phyloP scores from a whole-genome alignment of 1,140 invertebrate genomes.

The Heliconius hermathena region DNA sequence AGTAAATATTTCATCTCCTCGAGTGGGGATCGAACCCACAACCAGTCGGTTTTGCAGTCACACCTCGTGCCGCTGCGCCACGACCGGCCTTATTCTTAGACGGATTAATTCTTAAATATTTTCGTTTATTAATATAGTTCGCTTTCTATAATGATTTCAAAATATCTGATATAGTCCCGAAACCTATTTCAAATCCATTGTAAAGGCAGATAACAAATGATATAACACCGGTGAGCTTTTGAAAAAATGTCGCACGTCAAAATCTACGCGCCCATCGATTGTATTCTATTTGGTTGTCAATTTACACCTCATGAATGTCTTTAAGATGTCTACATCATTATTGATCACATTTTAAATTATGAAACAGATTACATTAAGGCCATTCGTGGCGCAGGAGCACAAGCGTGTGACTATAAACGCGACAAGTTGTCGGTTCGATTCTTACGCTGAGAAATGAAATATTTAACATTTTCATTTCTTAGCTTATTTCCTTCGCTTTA shows the following conservation, averaged over 20 bases:
- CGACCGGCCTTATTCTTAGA: too few relatives aligned
- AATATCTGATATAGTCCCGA: background rate
- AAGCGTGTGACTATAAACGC: too few relatives aligned
- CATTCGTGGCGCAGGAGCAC: background rate
- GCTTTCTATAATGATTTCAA: background rate
- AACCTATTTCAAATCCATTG: slow-evolving; percentile 4
- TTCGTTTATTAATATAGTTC: background rate
- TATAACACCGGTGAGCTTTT: background rate
- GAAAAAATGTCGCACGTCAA: slow-evolving; percentile 23
- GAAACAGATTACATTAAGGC: background rate
- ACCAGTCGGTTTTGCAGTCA: too few relatives aligned
- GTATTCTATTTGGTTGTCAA: slow-evolving; percentile 44
- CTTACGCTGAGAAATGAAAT: too few relatives aligned
- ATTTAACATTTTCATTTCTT: too few relatives aligned
- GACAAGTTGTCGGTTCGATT: too few relatives aligned
- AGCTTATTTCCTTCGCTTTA: too few relatives aligned
- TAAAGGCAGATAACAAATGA: slow-evolving; percentile 19
- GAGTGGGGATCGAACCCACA: too few relatives aligned
- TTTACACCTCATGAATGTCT: slow-evolving; percentile 45
- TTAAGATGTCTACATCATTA: slow-evolving; percentile 39
- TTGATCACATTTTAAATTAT: slow-evolving; percentile 40
- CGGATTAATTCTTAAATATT: background rate
- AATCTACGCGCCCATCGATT: slow-evolving; percentile 26
- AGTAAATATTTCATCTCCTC: too few relatives aligned
- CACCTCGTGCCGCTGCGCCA: too few relatives aligned